Base-by-base conservation (phyloP, 1,140 invertebrate species). In the Bombus haemorrhoidalis region DNA sequence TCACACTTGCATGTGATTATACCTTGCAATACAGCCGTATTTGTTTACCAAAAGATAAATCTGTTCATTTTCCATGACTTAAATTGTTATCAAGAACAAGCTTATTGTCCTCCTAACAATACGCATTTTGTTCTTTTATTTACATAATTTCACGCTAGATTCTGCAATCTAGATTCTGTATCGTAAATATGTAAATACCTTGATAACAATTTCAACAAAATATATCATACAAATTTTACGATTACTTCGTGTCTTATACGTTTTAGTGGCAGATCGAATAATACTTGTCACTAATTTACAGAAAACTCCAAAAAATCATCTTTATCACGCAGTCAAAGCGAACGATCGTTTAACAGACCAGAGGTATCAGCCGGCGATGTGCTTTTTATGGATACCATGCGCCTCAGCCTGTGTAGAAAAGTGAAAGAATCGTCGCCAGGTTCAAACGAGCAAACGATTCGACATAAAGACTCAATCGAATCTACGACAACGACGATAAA, bases 371-470 rank as follows among this genome's bases (percentile, higher is more conserved):
- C 93, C 1, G 90, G 86, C 10, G 88, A 93, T 41, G 89, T 94
- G 0, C 91, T 92, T 93, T 97, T 97, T 94, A 95, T 96, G 95
- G 96, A 98, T 92, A 98, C 97, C 32, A 98, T 98, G 97, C 96
- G 97, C 34, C 95, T 98, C 85, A 96, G 97, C 88, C 95, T 96
- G n/a, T 96, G 96, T 91, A 95, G 95, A 87, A 96, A 95, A 90
- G 93, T 72, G 0, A 94, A 91, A 47, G 88, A 90, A 22, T 22
- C 82, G 3, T 37, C 80, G 5, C 53, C 87, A 77, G 68, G 25
- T 18, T 32, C 73, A 12, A 74, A n/a, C 71, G 68, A 85, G 1
- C 68, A 62, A 32, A 25, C 76, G 10, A 39, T 25, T 9, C 34
- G 32, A 32, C 66, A 25, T 4, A 34, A 25, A 25, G 39, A 47